These are phyloP conservation scores for Festucalex cinctus DNA, from an alignment of 2,113 vertebrate species.

Conservation along the genomic window DNA sequence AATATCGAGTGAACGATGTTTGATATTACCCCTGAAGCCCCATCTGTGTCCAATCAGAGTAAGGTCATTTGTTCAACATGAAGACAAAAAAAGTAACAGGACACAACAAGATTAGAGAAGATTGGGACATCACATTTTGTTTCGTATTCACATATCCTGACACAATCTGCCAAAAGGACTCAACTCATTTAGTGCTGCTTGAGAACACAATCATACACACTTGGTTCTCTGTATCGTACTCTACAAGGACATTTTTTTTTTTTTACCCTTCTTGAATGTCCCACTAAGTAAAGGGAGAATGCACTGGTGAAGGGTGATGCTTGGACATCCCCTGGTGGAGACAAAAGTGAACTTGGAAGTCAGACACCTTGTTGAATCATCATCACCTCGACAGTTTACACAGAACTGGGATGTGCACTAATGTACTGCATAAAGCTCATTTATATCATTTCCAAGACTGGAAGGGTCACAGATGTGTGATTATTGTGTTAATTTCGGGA, in stretches of 20 bases:
- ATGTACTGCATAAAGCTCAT: too few species aligned
- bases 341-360: slow-evolving; percentile 47
- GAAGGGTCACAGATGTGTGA: too few species aligned
- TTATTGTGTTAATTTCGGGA: too few species aligned
- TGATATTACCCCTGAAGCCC: slow-evolving; percentile 57
- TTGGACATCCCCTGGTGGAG: slow-evolving; percentile 70
- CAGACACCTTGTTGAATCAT: slow-evolving; percentile 32
- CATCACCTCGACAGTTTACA: slow-evolving; percentile 4
- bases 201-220: not conserved
- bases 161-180: not conserved
- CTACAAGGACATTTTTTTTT: not conserved
- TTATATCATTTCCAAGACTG: too few species aligned
- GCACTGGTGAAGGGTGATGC: slow-evolving; percentile 48
- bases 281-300: not conserved
- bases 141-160: not conserved
- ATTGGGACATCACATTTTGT: slow-evolving; percentile 11
- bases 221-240: not conserved
- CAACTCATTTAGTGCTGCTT: not conserved
- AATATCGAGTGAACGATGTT: slow-evolving; percentile 59
- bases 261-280: too few species aligned
- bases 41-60: slow-evolving; percentile 67
- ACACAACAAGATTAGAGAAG: slow-evolving; percentile 18
- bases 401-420: too few species aligned
- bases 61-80: slow-evolving; percentile 57
- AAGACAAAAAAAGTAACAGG: slow-evolving; percentile 20